Base-by-base conservation (phyloP, 2,113 vertebrate genomes). In the Rhinolophus sinicus region DNA sequence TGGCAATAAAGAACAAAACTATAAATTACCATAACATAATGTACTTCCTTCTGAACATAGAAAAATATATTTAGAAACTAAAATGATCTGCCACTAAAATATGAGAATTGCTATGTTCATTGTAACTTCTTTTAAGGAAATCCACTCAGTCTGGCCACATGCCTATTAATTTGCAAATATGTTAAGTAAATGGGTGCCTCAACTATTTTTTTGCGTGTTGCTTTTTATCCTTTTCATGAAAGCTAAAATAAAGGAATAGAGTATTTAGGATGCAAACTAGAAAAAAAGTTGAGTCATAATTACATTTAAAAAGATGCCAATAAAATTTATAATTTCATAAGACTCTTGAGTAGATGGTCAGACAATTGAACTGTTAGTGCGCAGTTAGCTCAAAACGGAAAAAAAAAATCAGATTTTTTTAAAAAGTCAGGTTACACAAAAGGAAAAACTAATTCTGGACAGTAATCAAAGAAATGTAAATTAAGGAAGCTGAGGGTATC, bases 1-100 rank as follows among this genome's bases (percentile, higher is more conserved):
- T 78, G 76, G 67, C 75, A 96, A 87, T 83, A 82, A 93, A 93
- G n/a, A 90, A 64, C 78, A 90, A 56, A 94, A 47, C 28, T 82
- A 54, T 47, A 92, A 82, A 87, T 83, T n/a, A 58, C 18, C n/a
- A 35, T 33, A 92, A 56, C 8, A 82, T 35, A 62, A 82, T 70
- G 28, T 18, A 67, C 14, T 21, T 64, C 8, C 72, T 81, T 82
- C 62, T 81, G 35, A 77, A 94, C 82, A 88, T 2, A 81, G 44
- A 83, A 90, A 94, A 91, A 88, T 80, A n/a, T 47, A 85, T 89
- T 92, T 87, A 80, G n/a, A 87, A 87, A 70, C 62, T 81, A 54
- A 77, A 82, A 90, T 65, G 28, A 72, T 70, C 40, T 93, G 15
- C 22, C 38, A 83, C 78, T 73, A 78, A 76, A 91, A 83, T 77